Percentiles rank a stretch among this genome's conserved stretches.
These are phyloP conservation scores for Danio tinwini DNA, from an alignment of 2,797 vertebrate species.

Conservation along the genomic window DNA sequence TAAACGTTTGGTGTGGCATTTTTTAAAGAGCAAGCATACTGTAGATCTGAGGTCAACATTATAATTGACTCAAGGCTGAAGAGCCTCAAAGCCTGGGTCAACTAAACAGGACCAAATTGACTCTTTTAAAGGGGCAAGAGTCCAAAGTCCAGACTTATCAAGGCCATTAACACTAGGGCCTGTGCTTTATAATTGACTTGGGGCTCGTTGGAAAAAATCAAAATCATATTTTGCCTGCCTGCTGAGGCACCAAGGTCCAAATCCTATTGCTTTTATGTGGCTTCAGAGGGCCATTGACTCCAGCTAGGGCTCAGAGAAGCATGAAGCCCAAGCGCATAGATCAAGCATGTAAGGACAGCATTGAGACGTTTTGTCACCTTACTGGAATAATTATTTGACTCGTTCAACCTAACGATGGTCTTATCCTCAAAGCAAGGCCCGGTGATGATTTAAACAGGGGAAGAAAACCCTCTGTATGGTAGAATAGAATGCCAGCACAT, in stretches of 20 bases:
- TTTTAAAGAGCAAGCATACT: slow-evolving; percentile 12
- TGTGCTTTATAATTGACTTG: slow-evolving; percentile 50
- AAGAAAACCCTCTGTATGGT: slow-evolving; percentile 37
- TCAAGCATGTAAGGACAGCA: slow-evolving; percentile 23
- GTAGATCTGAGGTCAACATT: slow-evolving; percentile 34
- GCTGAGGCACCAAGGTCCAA: slow-evolving; percentile 18
- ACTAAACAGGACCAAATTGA: slow-evolving; percentile 38
- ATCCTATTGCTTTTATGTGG: slow-evolving; percentile 44
- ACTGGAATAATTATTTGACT: slow-evolving; percentile 48
- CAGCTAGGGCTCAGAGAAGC: slow-evolving; percentile 3
- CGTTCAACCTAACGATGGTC: slow-evolving; percentile 42
- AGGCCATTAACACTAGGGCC: slow-evolving; percentile 46
- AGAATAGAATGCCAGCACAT: slow-evolving; percentile 24
- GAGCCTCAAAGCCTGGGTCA: slow-evolving; percentile 37
- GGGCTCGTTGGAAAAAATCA: slow-evolving; percentile 45
- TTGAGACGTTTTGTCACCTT: slow-evolving; percentile 28
- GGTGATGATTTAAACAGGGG: slow-evolving; percentile 49
- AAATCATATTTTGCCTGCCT: slow-evolving; percentile 40
- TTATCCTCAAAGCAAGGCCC: slow-evolving; percentile 14
- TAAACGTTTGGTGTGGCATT: not conserved
- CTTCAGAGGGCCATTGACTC: slow-evolving; percentile 25
- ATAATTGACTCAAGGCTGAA: slow-evolving; percentile 20
- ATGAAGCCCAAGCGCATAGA: slow-evolving; percentile 23
- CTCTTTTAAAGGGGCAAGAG: slow-evolving; percentile 33
- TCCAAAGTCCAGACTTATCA: slow-evolving; percentile 38